Conservation (phyloP, 2,113 vertebrate species). For the Sterna hirundo region DNA sequence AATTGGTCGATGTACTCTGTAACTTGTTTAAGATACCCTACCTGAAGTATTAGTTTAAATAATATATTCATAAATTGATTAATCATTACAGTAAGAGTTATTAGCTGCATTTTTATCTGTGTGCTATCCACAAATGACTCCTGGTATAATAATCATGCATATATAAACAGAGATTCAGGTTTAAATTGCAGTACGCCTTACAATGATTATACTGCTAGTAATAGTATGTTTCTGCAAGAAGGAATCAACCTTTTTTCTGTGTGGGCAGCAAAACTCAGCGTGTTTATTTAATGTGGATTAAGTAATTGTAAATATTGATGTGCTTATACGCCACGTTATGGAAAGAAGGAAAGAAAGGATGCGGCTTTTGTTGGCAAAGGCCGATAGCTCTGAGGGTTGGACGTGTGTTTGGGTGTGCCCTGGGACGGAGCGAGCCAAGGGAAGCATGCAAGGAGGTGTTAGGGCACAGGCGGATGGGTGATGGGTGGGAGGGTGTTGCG, state of each 20-base stretch:
- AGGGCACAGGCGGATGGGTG: accelerated
- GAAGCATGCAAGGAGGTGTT: neutral
- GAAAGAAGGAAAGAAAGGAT: neutral
- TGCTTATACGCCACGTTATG: neutral
- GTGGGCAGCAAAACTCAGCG: neutral
- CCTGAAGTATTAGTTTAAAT: conserved; percentile 95
- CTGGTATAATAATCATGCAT: conserved; percentile 68
- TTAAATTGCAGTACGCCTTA: conserved; percentile 51
- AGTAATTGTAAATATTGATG: conserved; percentile 20
- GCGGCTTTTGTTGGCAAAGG: neutral
- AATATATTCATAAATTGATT: conserved; percentile 99
- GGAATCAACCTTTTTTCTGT: conserved; percentile 27
- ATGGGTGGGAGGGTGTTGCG: neutral
- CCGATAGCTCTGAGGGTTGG: neutral
- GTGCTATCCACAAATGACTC: conserved; percentile 73
- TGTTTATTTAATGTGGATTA: conserved; percentile 9
- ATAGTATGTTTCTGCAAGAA: neutral
- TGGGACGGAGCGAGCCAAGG: neutral
- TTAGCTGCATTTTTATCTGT: conserved; percentile 89
- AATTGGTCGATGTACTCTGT: conserved; percentile 90
- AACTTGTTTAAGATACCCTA: conserved; percentile 91
- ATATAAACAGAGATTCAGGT: conserved; percentile 70
- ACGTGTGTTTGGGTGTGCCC: neutral
- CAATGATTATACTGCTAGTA: conserved; percentile 30
- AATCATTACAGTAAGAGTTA: conserved; percentile 94